Evolutionary conservation across 2,888 invertebrate species (phyloP).

Genomic region (Heliconius sara): DNA sequence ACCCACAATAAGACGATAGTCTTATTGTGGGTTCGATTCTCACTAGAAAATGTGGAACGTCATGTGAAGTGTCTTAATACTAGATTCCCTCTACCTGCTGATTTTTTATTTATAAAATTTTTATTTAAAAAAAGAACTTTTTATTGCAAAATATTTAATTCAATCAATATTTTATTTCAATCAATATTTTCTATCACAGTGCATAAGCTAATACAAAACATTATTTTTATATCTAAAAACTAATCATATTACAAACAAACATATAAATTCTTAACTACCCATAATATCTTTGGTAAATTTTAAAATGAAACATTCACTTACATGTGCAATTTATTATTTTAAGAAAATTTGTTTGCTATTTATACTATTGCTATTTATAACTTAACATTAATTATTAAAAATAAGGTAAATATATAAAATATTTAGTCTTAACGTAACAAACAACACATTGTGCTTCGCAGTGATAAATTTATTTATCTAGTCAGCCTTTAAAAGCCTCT

Average conservation of each 20-base stretch:
- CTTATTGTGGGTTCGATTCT: too few species aligned
- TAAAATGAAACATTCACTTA: not conserved
- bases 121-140: conserved; percentile 7
- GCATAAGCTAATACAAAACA: conserved; percentile 41
- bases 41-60: too few species aligned
- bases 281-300: conserved; percentile 57
- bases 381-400: not conserved
- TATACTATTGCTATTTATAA: not conserved
- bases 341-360: not conserved
- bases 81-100: too few species aligned
- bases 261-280: conserved; percentile 21
- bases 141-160: conserved; percentile 38
- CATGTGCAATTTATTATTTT: not conserved
- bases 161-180: conserved; percentile 38
- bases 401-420: not conserved
- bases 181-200: conserved; percentile 47
- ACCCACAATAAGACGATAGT: too few species aligned
- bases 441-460: not conserved
- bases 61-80: too few species aligned
- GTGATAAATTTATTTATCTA: conserved; percentile 51
- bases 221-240: conserved; percentile 37
- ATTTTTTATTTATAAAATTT: not conserved
- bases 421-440: not conserved
- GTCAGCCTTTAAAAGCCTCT: conserved; percentile 67
- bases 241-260: conserved; percentile 25